Evolutionary conservation across 2,888 invertebrate genomes (phyloP).

Genomic region (Thymelicus lineola): DNA sequence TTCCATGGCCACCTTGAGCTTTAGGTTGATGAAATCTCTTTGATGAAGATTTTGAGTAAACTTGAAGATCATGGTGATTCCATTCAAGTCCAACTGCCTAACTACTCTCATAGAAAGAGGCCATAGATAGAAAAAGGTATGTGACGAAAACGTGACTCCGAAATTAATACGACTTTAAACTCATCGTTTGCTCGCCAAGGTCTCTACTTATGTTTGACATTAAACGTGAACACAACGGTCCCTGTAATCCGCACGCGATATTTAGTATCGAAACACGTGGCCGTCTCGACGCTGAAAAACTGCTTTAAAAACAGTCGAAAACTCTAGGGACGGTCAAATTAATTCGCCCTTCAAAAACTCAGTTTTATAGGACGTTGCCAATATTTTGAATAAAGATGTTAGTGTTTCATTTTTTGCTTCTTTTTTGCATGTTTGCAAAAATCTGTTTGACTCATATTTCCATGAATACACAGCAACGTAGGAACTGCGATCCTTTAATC

Average conservation of each 20-base stretch:
- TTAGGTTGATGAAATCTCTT: too few species aligned
- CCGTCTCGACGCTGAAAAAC: background rate
- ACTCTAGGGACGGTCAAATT: background rate
- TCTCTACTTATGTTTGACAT: constrained; percentile 30
- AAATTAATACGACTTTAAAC: constrained; percentile 4
- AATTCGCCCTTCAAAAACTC: constrained; percentile 5
- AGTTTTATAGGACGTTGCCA: background rate
- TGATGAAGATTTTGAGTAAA: background rate
- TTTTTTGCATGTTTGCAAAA: too few species aligned
- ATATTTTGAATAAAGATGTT: background rate
- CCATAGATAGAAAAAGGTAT: background rate
- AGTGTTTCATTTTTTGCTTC: too few species aligned
- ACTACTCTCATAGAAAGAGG: background rate
- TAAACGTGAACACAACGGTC: constrained; percentile 19
- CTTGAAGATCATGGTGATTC: background rate
- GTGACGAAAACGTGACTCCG: background rate
- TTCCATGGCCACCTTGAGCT: too few species aligned
- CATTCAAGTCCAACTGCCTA: background rate
- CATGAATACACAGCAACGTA: too few species aligned
- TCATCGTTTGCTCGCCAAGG: background rate
- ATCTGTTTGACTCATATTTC: too few species aligned
- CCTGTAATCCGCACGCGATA: constrained; percentile 1
- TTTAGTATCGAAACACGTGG: constrained; percentile 5
- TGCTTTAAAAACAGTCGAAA: background rate
- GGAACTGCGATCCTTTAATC: too few species aligned